Conservation (phyloP, 1,140 invertebrate species). For the Platyura marginata region DNA sequence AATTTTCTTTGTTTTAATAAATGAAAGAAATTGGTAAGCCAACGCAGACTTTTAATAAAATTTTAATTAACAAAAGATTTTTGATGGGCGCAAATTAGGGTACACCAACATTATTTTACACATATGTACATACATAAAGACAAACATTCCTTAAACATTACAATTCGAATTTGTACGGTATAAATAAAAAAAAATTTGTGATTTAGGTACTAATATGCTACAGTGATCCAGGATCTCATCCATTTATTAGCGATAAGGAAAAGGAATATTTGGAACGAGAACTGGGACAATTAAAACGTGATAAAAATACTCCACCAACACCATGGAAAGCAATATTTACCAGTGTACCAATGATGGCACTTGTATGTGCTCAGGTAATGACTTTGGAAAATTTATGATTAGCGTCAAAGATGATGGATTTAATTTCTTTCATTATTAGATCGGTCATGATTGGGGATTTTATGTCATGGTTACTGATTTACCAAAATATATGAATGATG, state of each 20-base stretch:
- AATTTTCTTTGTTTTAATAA: too few relatives aligned
- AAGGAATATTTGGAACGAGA: slow-evolving; percentile 49
- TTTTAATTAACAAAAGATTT: too few relatives aligned
- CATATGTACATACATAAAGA: too few relatives aligned
- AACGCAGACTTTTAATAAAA: too few relatives aligned
- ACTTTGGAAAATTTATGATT: too few relatives aligned
- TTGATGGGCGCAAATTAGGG: too few relatives aligned
- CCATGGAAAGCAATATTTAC: slow-evolving; percentile 57
- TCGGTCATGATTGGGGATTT: slow-evolving; percentile 87
- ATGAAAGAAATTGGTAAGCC: too few relatives aligned
- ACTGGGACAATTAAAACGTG: slow-evolving; percentile 27
- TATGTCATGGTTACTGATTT: slow-evolving; percentile 86
- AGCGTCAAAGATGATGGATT: too few relatives aligned
- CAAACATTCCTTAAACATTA: too few relatives aligned
- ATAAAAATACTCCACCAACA: slow-evolving; percentile 34
- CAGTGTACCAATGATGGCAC: slow-evolving; percentile 56
- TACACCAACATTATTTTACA: too few relatives aligned
- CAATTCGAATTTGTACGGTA: too few relatives aligned
- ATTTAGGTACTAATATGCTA: slow-evolving; percentile 45
- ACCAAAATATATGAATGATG: slow-evolving; percentile 80
- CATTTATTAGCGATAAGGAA: slow-evolving; percentile 65
- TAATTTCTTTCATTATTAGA: slow-evolving; percentile 23
- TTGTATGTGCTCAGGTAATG: slow-evolving; percentile 37
- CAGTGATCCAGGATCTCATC: slow-evolving; percentile 61
- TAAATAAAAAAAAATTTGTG: too few relatives aligned